Evolutionary conservation across 2,113 vertebrate species (phyloP).

Genomic region (Oryzias melastigma): DNA sequence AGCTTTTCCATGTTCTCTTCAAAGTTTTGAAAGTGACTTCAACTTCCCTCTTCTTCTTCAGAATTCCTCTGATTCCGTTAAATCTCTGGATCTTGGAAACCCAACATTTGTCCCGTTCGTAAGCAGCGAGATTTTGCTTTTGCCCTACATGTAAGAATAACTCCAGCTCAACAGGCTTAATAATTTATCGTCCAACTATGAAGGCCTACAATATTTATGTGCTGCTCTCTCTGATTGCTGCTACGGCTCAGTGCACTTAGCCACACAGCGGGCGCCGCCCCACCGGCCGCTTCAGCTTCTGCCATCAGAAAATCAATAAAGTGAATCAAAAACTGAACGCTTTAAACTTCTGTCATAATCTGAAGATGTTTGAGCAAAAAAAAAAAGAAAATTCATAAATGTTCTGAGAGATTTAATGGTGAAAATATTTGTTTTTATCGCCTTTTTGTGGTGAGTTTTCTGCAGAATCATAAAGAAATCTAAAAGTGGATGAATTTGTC

Average conservation of each 20-base stretch:
- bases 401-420: no score
- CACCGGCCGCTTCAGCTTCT: slow-evolving; percentile 19
- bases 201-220: slow-evolving; percentile 53
- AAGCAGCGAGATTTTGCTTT: neutral
- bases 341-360: no score
- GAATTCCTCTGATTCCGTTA: neutral
- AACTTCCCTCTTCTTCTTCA: slow-evolving; percentile 14
- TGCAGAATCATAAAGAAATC: no score
- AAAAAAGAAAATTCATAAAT: no score
- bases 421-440: no score
- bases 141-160: slow-evolving; percentile 37
- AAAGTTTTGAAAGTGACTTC: slow-evolving; percentile 6
- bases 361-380: no score
- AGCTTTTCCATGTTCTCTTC: slow-evolving; percentile 1
- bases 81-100: no score
- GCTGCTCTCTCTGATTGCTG: slow-evolving; percentile 24
- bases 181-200: slow-evolving; percentile 47
- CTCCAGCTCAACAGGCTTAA: slow-evolving; percentile 33
- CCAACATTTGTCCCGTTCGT: neutral
- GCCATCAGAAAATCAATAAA: slow-evolving; percentile 7
- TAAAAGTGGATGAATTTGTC: no score
- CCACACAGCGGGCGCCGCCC: slow-evolving; percentile 23
- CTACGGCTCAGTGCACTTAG: slow-evolving; percentile 27
- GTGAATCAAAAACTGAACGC: neutral
- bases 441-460: no score